Conservation (phyloP, 30 jellyfish, hydroid and myxozoan species). For the Catostylus mosaicus region DNA sequence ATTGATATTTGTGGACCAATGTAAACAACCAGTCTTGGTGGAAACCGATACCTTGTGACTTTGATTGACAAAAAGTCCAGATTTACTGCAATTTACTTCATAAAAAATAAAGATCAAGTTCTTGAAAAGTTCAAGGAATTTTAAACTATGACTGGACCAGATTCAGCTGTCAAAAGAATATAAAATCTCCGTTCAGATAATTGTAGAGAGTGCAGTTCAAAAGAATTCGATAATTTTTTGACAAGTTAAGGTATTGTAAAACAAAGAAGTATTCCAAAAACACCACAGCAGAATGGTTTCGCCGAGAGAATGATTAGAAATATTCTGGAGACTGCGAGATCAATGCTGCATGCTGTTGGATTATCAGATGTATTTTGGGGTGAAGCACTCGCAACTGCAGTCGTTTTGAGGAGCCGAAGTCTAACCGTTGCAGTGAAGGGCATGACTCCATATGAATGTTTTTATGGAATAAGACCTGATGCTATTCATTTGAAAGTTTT, state of each 20-base stretch:
- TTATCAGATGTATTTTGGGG: slow-evolving; percentile 10
- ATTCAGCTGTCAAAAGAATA: not conserved
- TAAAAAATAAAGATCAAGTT: slow-evolving; percentile 23
- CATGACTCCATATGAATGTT: slow-evolving; percentile 31
- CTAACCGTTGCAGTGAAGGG: slow-evolving; percentile 27
- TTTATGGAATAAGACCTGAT: slow-evolving; percentile 14
- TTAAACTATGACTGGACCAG: slow-evolving; percentile 33
- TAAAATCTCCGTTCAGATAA: slow-evolving; percentile 43
- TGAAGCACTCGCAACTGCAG: slow-evolving; percentile 18
- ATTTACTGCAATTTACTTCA: slow-evolving; percentile 11
- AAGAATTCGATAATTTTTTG: slow-evolving; percentile 19
- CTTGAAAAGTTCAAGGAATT: too few species aligned
- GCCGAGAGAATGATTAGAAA: slow-evolving; percentile 3
- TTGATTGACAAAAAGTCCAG: slow-evolving; percentile 50
- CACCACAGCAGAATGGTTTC: slow-evolving; percentile 65
- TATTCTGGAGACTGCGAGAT: slow-evolving; percentile 23
- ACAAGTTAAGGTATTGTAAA: slow-evolving; percentile 7
- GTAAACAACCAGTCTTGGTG: slow-evolving; percentile 23
- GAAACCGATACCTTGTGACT: slow-evolving; percentile 36
- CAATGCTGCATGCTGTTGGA: slow-evolving; percentile 51
- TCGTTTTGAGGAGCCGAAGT: slow-evolving; percentile 2
- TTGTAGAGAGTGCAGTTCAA: too few species aligned
- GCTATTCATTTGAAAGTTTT: slow-evolving; percentile 15
- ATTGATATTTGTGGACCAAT: slow-evolving; percentile 46
- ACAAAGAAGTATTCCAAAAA: slow-evolving; percentile 29